Evolutionary conservation across 2,888 invertebrate species (phyloP).

Genomic region (Xylocampa areola): DNA sequence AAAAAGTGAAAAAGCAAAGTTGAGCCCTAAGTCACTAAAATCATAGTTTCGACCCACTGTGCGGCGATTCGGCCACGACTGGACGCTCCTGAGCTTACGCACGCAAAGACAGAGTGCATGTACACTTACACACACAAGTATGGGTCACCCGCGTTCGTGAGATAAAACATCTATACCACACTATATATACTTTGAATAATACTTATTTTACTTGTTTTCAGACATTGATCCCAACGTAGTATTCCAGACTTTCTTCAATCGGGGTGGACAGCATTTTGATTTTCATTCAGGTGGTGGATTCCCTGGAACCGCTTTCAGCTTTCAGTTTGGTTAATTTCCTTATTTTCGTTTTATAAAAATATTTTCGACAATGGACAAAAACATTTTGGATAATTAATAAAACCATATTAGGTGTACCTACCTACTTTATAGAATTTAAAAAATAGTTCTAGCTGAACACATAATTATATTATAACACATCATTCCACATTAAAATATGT

Average conservation of each 20-base stretch:
- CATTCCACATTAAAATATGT: constrained; percentile 62
- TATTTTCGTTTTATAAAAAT: constrained; percentile 26
- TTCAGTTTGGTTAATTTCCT: constrained; percentile 91
- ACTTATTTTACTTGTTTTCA: constrained; percentile 83
- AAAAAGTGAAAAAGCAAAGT: no score
- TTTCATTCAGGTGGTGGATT: constrained; percentile 87
- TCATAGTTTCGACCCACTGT: no score
- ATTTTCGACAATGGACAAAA: constrained; percentile 46
- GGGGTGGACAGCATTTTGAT: constrained; percentile 88
- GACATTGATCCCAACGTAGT: constrained; percentile 95
- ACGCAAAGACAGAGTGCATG: no score
- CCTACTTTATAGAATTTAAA: constrained; percentile 46
- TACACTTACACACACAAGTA: no score
- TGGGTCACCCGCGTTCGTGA: no score
- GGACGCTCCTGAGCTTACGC: no score
- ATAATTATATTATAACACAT: no score
- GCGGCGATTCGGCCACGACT: no score
- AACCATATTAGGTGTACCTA: constrained; percentile 52
- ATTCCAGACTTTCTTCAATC: constrained; percentile 95
- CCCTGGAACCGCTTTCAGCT: constrained; percentile 91
- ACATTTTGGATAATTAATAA: constrained; percentile 49
- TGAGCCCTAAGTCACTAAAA: no score
- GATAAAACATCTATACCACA: no score
- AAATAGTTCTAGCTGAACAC: constrained; percentile 52
- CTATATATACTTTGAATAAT: no score